Percentiles rank a stretch among this genome's conserved stretches.
Conservation (phyloP, 2,888 invertebrate species). For the Andricus curvator region DNA sequence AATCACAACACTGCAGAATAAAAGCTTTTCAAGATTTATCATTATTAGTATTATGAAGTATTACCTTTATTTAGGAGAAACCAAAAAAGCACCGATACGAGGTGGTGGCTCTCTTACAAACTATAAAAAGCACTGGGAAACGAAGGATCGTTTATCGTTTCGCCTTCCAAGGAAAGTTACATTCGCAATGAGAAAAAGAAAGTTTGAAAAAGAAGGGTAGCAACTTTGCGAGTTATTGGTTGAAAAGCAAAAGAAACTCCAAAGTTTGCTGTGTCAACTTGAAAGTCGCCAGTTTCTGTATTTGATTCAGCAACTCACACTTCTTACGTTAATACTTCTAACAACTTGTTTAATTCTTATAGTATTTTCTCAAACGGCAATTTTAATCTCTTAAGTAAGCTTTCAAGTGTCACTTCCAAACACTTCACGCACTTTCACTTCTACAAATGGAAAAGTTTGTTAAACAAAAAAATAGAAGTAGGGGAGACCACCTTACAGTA, state of each 20-base stretch:
- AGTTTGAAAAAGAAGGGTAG: background rate
- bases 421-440: background rate
- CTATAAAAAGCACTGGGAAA: background rate
- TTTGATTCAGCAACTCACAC: background rate
- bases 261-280: background rate
- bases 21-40: background rate
- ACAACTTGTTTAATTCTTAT: constrained; percentile 3
- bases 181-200: background rate
- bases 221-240: constrained; percentile 1
- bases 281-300: background rate
- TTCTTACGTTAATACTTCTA: constrained; percentile 2
- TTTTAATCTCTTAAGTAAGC: background rate
- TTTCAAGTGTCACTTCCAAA: background rate
- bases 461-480: no score
- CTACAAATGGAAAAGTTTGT: background rate
- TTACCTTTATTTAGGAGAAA: background rate
- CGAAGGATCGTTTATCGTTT: constrained; percentile 6
- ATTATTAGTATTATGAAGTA: background rate
- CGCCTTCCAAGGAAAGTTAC: background rate
- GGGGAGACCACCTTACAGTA: no score
- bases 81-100: background rate
- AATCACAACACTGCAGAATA: background rate
- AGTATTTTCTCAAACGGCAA: background rate
- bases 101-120: background rate
- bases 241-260: constrained; percentile 6